These are phyloP conservation scores for Lichenostomus cassidix DNA, from an alignment of 2,113 vertebrate genomes.

Conservation along the genomic window DNA sequence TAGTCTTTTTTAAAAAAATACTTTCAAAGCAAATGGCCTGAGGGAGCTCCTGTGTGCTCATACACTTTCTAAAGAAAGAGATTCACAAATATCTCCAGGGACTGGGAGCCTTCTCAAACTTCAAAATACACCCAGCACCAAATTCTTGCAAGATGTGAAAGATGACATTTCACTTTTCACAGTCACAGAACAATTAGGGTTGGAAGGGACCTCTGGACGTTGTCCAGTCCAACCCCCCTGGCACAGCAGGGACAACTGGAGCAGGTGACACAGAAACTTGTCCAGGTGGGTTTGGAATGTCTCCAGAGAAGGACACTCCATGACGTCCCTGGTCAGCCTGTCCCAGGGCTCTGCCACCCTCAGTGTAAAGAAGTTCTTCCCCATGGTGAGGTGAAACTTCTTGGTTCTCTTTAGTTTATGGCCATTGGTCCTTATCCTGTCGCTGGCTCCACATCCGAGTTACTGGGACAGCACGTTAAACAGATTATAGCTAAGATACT, in stretches of 20 bases:
- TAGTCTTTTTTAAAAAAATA: fast-evolving
- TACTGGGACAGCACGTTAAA: neutral
- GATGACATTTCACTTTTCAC: neutral
- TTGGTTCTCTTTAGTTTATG: fast-evolving
- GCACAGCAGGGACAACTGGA: neutral
- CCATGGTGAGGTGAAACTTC: neutral
- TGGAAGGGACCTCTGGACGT: neutral
- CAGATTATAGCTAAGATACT: fast-evolving
- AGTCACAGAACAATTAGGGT: neutral
- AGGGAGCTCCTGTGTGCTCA: neutral
- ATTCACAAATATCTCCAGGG: neutral
- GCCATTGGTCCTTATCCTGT: too few relatives aligned
- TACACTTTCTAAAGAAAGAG: neutral
- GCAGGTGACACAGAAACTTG: fast-evolving
- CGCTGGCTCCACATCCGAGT: fast-evolving
- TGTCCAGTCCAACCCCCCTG: too few relatives aligned
- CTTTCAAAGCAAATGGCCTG: neutral
- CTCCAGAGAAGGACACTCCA: neutral
- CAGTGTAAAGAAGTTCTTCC: neutral
- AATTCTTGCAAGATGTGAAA: fast-evolving
- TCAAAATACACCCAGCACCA: neutral
- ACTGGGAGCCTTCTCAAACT: neutral
- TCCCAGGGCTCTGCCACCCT: neutral
- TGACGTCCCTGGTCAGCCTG: fast-evolving
- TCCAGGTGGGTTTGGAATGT: neutral